A percentile compares a stretch with the other conserved stretches of the same genome.
phyloP scores from a whole-genome alignment of 1,140 invertebrate genomes.

The Physella acuta region DNA sequence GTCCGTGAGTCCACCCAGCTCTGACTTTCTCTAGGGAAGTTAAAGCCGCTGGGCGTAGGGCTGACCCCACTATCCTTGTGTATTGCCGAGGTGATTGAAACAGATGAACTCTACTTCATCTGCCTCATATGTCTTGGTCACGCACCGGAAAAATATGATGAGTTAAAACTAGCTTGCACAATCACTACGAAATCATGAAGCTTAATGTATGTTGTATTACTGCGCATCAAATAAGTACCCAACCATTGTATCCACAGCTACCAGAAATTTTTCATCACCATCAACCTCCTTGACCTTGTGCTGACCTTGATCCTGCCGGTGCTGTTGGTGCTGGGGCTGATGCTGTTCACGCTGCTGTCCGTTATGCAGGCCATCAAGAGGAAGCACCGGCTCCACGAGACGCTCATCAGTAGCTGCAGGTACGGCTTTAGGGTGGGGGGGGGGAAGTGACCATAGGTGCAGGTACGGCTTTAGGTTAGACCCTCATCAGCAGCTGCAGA shows the following conservation, averaged over 20 bases:
- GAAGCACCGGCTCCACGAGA: not conserved
- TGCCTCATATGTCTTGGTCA: no score
- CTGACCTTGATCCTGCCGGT: conserved; percentile 12
- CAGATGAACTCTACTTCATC: no score
- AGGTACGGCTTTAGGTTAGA: not conserved
- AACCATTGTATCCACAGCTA: not conserved
- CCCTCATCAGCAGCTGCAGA: not conserved
- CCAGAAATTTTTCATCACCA: not conserved
- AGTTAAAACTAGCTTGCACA: not conserved
- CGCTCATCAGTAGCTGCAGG: no score
- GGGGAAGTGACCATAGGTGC: not conserved
- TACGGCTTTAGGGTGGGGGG: not conserved
- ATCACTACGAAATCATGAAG: not conserved
- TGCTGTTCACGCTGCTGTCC: conserved; percentile 5
- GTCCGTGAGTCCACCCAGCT: no score
- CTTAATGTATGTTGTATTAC: not conserved
- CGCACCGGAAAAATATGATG: no score
- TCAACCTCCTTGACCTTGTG: conserved; percentile 20
- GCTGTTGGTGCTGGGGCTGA: not conserved
- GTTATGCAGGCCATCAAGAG: conserved; percentile 2
- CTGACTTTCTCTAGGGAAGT: no score
- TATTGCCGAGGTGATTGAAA: no score
- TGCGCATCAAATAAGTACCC: not conserved
- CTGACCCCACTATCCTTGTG: no score
- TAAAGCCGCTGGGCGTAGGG: no score